Evolutionary conservation across 2,888 invertebrate genomes (phyloP), one percentile per base, ranked within the genome.

Genomic region (Halocaridina rubra): DNA sequence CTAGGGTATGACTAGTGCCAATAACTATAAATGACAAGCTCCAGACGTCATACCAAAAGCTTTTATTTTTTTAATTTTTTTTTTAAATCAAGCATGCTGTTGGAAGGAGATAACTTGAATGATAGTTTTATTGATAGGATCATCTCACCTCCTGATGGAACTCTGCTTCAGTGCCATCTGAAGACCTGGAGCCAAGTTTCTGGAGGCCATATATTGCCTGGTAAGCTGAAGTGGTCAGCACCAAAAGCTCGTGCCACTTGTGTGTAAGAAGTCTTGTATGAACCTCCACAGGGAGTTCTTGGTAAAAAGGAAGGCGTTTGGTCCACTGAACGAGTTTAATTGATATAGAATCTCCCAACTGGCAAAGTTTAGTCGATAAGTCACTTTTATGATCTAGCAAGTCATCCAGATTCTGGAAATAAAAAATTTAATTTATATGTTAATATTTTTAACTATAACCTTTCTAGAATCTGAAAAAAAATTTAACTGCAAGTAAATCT

Each of bases 251-350:
- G 91, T 98, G 98, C 99, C 99, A 99, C 92, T 98, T 97, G 92
- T 97, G 97, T 90, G 98, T 98, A 90, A 99, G 93, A 89, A 99
- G 93, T 92, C 97, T 95, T 88, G 98, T 98, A 92, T 97, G 98
- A 89, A 97, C 91, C 90, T 98, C 97, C 90, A 98, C 96, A 78
- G 98, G 98, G 89, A 99, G 94, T 92, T 98, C 97, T 91, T 95
- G 93, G 91, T 98, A 99, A 92, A 99, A 99, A 84, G 99, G 98
- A 92, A 99, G 92, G 92, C 97, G 95, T 92, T 98, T 98, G 90
- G 98, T 98, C 99, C 99, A 99, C 92, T 98, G 97, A 89, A 99
- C 98, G 92, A 99, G 94, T 92, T 98, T 98, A 93, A 97, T 97
- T 84, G 99, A 98, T 90, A 99, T 98, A 89, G 97, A 98, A 92